These are phyloP conservation scores for Malurus cyaneus DNA, from an alignment of 2,113 vertebrate species.

Conservation along the genomic window DNA sequence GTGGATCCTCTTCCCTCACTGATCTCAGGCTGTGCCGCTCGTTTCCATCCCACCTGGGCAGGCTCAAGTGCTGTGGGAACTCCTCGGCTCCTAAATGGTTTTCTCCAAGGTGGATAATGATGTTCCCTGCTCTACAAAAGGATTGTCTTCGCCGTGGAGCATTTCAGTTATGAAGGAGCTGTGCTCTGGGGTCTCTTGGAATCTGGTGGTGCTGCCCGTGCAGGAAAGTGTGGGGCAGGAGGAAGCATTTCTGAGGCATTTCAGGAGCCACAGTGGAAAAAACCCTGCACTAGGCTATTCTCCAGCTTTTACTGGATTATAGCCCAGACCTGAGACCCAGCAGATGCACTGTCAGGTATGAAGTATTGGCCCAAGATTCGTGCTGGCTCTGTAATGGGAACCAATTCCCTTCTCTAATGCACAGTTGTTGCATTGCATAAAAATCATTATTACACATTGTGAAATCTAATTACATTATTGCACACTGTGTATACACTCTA, in stretches of 20 bases:
- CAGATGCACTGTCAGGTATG: not conserved
- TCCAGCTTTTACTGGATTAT: not conserved
- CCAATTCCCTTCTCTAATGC: not conserved
- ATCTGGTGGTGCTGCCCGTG: not conserved
- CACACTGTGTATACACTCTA: not conserved
- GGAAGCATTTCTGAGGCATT: not conserved
- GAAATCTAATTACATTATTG: constrained; percentile 50
- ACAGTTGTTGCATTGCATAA: not conserved
- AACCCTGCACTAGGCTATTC: not conserved
- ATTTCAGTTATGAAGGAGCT: not conserved
- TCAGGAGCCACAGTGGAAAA: not conserved
- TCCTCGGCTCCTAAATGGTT: not conserved
- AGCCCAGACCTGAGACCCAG: not conserved
- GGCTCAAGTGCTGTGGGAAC: not conserved
- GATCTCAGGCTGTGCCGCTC: not conserved
- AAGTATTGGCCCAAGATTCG: not conserved
- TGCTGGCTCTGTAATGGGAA: not conserved
- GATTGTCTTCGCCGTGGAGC: not conserved
- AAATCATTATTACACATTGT: constrained; percentile 22
- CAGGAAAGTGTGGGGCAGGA: not conserved
- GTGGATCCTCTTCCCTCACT: not conserved
- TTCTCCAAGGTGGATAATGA: not conserved
- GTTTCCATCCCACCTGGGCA: not conserved
- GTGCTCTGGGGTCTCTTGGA: not conserved
- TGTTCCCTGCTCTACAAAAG: not conserved